These are phyloP conservation scores for Chirona hameri DNA, from an alignment of 2,888 invertebrate species.

Conservation along the genomic window DNA sequence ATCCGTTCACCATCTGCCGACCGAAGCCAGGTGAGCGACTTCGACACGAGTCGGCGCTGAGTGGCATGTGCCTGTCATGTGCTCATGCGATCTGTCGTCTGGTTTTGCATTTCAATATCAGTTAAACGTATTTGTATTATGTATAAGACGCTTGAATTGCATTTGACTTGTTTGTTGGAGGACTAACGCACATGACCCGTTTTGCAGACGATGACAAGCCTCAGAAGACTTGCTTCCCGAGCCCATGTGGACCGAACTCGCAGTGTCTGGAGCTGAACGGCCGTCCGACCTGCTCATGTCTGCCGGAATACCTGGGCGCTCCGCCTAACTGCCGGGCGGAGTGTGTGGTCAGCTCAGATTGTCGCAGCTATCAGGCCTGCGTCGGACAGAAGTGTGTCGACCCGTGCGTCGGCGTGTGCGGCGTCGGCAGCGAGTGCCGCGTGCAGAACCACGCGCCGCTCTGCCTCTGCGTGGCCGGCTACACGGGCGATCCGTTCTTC, in stretches of 20 bases:
- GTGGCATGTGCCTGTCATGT: too few species aligned
- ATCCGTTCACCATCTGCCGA: slow-evolving; percentile 69
- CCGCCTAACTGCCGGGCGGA: slow-evolving; percentile 60
- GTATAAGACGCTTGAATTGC: too few species aligned
- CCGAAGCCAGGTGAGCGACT: slow-evolving; percentile 31
- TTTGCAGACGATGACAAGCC: background rate
- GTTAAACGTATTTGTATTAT: too few species aligned
- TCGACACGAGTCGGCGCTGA: too few species aligned
- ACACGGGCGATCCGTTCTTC: slow-evolving; percentile 69
- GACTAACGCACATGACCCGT: background rate
- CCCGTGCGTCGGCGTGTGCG: slow-evolving; percentile 60
- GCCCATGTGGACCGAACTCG: slow-evolving; percentile 76
- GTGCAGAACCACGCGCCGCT: slow-evolving; percentile 43
- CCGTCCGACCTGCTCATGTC: slow-evolving; percentile 55
- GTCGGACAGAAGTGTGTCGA: slow-evolving; percentile 35
- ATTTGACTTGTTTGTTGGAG: too few species aligned
- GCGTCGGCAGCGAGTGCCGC: slow-evolving; percentile 42
- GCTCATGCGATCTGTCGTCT: too few species aligned
- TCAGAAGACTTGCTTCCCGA: slow-evolving; percentile 38
- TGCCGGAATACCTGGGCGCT: slow-evolving; percentile 60
- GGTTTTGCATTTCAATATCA: too few species aligned
- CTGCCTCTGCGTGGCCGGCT: slow-evolving; percentile 72
- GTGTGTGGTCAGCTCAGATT: slow-evolving; percentile 71
- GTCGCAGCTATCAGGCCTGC: slow-evolving; percentile 67
- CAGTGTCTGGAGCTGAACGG: slow-evolving; percentile 69